Base-by-base conservation (phyloP, 1,140 invertebrate species). In the Drosophila tristis region DNA sequence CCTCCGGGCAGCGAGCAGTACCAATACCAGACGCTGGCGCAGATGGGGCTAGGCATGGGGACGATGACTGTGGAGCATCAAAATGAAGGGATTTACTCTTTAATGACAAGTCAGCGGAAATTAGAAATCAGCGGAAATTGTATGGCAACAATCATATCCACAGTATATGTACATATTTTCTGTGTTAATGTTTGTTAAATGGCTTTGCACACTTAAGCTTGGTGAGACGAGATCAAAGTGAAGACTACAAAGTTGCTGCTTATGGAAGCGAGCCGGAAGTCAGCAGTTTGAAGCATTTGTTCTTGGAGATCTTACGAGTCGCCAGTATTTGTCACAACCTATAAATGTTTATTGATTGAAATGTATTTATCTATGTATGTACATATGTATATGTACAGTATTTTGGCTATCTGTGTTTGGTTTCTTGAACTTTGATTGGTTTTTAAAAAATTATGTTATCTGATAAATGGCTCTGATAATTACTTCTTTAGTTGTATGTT, bases 121-220 rank as follows among this genome's bases (percentile, higher is more conserved):
- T 87, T 87, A 87, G 84, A 89, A 87, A 89, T 87, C 84, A 75
- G 63, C 84, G 84, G 84, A 87, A 84, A 87, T 73, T 84, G 79
- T 78, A 59, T 59, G 67, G 74, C 78, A 73, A 71, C 66, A 70
- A 67, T 73, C 70, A 73, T 70, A 64, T 59, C 23, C 54, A 49
- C 45, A 59, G 54, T 64, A 59, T 49, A 63, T 43, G 47, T 76
- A 59, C 23, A 25, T 35, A 13, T 39, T 29, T 29, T 29, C 6
- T 29, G 26, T 39, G 35, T 39, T 76, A 60, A 60, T 75, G 51
- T 61, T 56, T 43, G 23, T 48, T 56, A 31, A 42, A 44, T 62
- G 63, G 20, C 59, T 48, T n/a, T 62, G 43, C 57, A 56, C n/a
- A 31, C 29, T 49, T 44, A 49, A 55, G 44, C n/a, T 39, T 6